Percentiles rank a stretch among this genome's conserved stretches.
phyloP scores from a whole-genome alignment of 2,888 invertebrate genomes.

The Epirrhoe tristata region DNA sequence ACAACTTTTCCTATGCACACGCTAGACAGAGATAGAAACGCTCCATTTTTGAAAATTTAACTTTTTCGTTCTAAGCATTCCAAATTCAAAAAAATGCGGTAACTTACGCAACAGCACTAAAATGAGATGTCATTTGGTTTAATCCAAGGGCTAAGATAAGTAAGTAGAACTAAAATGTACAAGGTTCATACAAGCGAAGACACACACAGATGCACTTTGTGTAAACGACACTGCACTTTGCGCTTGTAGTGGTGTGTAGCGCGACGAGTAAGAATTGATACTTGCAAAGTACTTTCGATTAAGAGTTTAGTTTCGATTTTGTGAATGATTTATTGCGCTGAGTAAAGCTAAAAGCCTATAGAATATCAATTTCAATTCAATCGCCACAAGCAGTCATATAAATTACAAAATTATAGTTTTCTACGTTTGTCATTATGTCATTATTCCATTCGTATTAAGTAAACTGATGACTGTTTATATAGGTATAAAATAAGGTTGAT shows the following conservation, averaged over 20 bases:
- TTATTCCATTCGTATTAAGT: neutral
- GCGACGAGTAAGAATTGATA: slow-evolving; percentile 59
- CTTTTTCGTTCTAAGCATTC: slow-evolving; percentile 34
- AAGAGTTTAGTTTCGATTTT: slow-evolving; percentile 29
- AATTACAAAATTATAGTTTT: neutral
- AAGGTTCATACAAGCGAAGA: slow-evolving; percentile 77
- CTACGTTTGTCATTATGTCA: neutral
- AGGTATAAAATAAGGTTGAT: too few species aligned
- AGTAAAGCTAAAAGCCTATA: slow-evolving; percentile 12
- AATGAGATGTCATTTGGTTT: slow-evolving; percentile 61
- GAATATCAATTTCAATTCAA: slow-evolving; percentile 11
- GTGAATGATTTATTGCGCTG: slow-evolving; percentile 34
- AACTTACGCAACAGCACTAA: slow-evolving; percentile 46
- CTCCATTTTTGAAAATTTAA: slow-evolving; percentile 55
- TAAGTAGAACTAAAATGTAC: slow-evolving; percentile 74
- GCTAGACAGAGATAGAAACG: slow-evolving; percentile 55
- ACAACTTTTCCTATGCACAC: slow-evolving; percentile 53
- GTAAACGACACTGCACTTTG: slow-evolving; percentile 71
- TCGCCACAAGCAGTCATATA: neutral
- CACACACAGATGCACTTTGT: slow-evolving; percentile 63
- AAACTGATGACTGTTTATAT: neutral
- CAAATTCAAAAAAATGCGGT: slow-evolving; percentile 34
- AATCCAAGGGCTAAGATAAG: slow-evolving; percentile 71
- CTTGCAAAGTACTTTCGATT: slow-evolving; percentile 48
- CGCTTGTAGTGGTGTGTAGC: slow-evolving; percentile 65